phyloP scores from a whole-genome alignment of 1,140 invertebrate genomes.

The Nebria ingens region DNA sequence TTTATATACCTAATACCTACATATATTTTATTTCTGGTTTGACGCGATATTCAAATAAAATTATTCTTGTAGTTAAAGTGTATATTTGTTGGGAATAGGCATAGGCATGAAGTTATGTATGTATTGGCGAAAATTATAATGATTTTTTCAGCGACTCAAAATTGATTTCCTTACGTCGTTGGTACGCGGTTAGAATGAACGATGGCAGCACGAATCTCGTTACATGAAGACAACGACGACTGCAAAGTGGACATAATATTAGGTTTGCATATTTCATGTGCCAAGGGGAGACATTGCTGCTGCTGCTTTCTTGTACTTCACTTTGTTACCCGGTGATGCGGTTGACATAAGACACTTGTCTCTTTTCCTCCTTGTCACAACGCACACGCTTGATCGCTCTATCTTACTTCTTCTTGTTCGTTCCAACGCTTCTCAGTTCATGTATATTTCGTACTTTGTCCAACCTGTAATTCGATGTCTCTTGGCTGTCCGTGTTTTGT shows the following conservation, averaged over 20 bases:
- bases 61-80: not conserved
- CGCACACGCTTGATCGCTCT: conserved; percentile 3
- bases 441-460: not conserved
- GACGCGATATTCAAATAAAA: not conserved
- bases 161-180: not conserved
- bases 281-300: not conserved
- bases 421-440: not conserved
- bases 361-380: not conserved
- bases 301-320: not conserved
- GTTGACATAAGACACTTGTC: not conserved
- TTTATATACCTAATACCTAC: no score
- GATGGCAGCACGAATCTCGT: not conserved
- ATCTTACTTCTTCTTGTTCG: not conserved
- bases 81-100: not conserved
- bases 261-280: conserved; percentile 6
- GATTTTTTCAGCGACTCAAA: not conserved
- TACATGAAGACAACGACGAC: not conserved
- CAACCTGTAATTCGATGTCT: not conserved
- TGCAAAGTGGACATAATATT: conserved; percentile 8
- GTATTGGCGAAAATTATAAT: not conserved
- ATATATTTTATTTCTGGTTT: no score
- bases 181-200: not conserved
- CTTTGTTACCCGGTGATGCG: not conserved
- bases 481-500: no score
- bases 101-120: no score